Evolutionary conservation across 37 sponge, comb jelly and placozoan species (phyloP), one percentile per base, ranked within the genome.

Genomic region (Hexactinellida sp.): DNA sequence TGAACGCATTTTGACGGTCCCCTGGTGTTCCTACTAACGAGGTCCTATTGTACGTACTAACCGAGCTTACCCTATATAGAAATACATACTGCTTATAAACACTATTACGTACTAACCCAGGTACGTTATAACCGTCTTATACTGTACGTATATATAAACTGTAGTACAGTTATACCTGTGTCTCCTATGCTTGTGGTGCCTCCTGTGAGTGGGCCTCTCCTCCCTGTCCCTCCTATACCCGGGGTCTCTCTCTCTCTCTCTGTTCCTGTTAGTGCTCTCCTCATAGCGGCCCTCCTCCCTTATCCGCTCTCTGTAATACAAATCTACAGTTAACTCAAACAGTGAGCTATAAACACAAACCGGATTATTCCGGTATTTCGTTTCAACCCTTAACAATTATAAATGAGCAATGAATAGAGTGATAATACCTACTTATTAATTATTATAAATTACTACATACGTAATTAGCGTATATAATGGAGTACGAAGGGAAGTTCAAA

Each of bases 321-420:
- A 10, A 7, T 63, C 76, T 63, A 63, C 25, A 63, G 34, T 63
- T 25, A 63, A 25, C 34, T 63, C 76, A 63, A 63, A 63, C 76
- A 21, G 13, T 63, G 76, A 32, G 3, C 3, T 23, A 63, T 25
- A 47, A 63, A 13, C 47, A 13, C 47, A 41, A 25, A 63, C 28
- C 3, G 21, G 30, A 25, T n/a, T 3, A 63, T 63, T 63, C 76
- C 76, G 21, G 76, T 63, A 10, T 25, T 41, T 63, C 76, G 76
- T 63, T 63, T 63, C 76, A 63, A 63, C 76, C 76, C 76, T 63
- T 63, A 63, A 63, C 30, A 25, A 63, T 63, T n/a, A 63, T 7
- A 63, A 63, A 32, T n/a, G 30, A 63, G 76, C 3, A 23, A 10
- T 63, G 3, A 63, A 16, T 47, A n/a, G n/a, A n/a, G n/a, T n/a